Evolutionary conservation across 2,797 vertebrate genomes (phyloP).

Genomic region (Sebastes trivittatus): DNA sequence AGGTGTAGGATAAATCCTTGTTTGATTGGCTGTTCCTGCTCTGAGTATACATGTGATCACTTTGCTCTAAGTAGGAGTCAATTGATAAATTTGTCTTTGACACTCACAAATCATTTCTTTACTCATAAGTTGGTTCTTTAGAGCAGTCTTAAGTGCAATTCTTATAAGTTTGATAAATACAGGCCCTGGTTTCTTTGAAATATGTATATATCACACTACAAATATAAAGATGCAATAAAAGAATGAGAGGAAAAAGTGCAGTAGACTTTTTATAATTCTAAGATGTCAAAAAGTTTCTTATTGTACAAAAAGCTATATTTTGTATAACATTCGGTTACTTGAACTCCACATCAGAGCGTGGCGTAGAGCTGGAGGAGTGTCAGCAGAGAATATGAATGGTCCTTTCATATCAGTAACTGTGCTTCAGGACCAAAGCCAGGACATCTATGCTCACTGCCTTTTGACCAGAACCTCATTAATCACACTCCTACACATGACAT

Average conservation of each 20-base stretch:
- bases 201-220: too few species aligned
- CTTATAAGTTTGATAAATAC: neutral
- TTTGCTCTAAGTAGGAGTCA: too few species aligned
- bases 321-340: neutral
- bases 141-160: neutral
- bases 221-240: neutral
- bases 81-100: too few species aligned
- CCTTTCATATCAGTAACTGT: slow-evolving; percentile 67
- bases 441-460: slow-evolving; percentile 74
- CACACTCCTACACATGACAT: slow-evolving; percentile 76
- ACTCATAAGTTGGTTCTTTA: too few species aligned
- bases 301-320: neutral
- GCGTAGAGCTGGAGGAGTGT: slow-evolving; percentile 22
- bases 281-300: neutral
- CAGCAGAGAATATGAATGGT: slow-evolving; percentile 63
- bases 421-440: slow-evolving; percentile 71
- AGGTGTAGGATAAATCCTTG: neutral
- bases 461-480: slow-evolving; percentile 82
- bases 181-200: neutral
- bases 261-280: neutral
- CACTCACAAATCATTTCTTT: too few species aligned
- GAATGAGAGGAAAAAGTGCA: neutral
- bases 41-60: too few species aligned
- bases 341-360: neutral
- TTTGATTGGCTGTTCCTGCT: neutral